Percentiles rank a stretch among this genome's conserved stretches.
Evolutionary conservation across 2,888 invertebrate species (phyloP).

Genomic region (Julus scanicus): DNA sequence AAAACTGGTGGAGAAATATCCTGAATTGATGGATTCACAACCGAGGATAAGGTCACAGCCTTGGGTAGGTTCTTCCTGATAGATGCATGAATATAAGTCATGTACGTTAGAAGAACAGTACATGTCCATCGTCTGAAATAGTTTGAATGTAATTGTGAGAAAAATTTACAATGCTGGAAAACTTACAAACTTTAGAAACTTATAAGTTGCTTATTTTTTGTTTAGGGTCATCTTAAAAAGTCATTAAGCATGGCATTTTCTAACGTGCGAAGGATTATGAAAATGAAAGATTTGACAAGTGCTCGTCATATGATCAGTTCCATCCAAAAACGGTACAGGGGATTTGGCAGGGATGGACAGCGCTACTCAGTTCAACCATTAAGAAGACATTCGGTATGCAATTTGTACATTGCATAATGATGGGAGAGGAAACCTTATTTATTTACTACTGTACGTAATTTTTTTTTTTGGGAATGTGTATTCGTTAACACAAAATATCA

Average conservation of each 20-base stretch:
- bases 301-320: slow-evolving; percentile 46
- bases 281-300: slow-evolving; percentile 23
- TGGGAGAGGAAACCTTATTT: too few relatives aligned
- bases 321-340: slow-evolving; percentile 54
- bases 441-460: too few relatives aligned
- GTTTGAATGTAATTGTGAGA: too few relatives aligned
- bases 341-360: slow-evolving; percentile 47
- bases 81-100: not conserved
- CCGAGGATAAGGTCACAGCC: slow-evolving; percentile 28
- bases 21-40: slow-evolving; percentile 52
- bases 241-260: slow-evolving; percentile 53
- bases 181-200: not conserved
- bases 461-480: too few relatives aligned
- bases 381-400: not conserved
- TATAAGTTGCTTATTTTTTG: slow-evolving; percentile 7
- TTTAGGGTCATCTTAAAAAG: slow-evolving; percentile 53
- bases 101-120: not conserved
- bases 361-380: not conserved
- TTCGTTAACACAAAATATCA: not conserved
- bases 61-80: slow-evolving; percentile 43
- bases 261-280: slow-evolving; percentile 53
- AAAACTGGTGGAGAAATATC: slow-evolving; percentile 51
- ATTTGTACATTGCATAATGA: not conserved
- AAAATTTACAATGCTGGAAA: too few relatives aligned
- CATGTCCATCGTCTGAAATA: not conserved